Percentiles rank a stretch among this genome's conserved stretches.
Conservation (phyloP, 1,140 invertebrate genomes). For the Anoplolepis gracilipes region DNA sequence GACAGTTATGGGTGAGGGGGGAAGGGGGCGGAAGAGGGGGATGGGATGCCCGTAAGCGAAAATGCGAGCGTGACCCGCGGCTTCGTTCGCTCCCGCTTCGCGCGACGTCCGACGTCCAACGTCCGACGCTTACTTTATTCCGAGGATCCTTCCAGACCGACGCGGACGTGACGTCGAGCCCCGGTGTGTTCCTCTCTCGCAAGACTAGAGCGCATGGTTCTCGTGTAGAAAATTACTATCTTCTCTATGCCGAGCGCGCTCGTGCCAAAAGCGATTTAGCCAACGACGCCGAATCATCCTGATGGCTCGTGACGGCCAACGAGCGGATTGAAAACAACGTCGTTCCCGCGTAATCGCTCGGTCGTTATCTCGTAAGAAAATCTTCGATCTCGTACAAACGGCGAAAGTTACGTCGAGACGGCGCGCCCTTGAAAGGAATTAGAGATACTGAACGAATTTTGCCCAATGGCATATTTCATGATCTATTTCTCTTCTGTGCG, state of each 20-base stretch:
- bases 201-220: constrained; percentile 39
- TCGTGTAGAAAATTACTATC: constrained; percentile 45
- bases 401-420: not conserved
- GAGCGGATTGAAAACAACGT: constrained; percentile 58
- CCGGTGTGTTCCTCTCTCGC: constrained; percentile 25
- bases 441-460: constrained; percentile 4
- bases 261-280: constrained; percentile 56
- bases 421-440: not conserved
- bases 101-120: not conserved
- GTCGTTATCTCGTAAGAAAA: constrained; percentile 19
- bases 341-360: constrained; percentile 40
- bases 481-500: not conserved
- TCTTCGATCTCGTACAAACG: not conserved
- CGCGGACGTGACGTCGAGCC: constrained; percentile 17
- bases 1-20: constrained; percentile 57
- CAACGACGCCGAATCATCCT: constrained; percentile 33
- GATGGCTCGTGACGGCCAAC: constrained; percentile 43
- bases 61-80: constrained; percentile 42
- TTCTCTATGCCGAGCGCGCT: constrained; percentile 29
- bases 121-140: constrained; percentile 39
- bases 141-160: not conserved
- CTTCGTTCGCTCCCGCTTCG: not conserved
- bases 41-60: constrained; percentile 45
- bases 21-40: too few species aligned
- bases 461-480: not conserved